These are phyloP conservation scores for Phaonia tiefii DNA, from an alignment of 2,888 invertebrate genomes.

Conservation along the genomic window DNA sequence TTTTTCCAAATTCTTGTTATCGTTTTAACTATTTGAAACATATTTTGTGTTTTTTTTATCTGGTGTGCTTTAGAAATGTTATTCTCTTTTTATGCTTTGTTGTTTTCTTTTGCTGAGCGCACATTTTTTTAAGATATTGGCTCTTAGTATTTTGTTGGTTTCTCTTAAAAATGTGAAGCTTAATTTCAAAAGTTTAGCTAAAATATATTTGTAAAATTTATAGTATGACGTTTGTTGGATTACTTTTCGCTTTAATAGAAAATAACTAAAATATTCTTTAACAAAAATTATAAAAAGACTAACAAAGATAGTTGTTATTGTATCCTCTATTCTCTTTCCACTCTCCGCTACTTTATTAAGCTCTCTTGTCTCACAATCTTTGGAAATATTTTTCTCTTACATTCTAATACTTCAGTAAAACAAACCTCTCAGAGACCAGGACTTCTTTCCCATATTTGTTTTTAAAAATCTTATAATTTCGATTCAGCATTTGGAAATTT, in stretches of 20 bases:
- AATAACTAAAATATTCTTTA: conserved; percentile 49
- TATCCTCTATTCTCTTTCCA: background rate
- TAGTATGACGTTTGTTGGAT: conserved; percentile 6
- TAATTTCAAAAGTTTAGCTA: conserved; percentile 55
- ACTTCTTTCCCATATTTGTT: conserved; percentile 53
- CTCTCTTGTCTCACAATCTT: conserved; percentile 54
- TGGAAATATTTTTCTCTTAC: conserved; percentile 47
- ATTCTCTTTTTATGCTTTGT: background rate
- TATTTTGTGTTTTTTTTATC: background rate
- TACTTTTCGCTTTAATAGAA: conserved; percentile 21
- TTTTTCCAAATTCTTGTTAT: no score
- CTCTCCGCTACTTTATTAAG: conserved; percentile 1
- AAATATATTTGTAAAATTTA: conserved; percentile 57
- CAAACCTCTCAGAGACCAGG: conserved; percentile 29
- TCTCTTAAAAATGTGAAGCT: conserved; percentile 31
- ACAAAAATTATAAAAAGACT: conserved; percentile 29
- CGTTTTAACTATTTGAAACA: background rate
- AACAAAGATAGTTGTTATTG: conserved; percentile 18
- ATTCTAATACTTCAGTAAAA: background rate
- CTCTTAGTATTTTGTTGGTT: background rate
- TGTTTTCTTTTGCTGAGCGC: background rate
- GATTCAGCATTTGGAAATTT: conserved; percentile 74
- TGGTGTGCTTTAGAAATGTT: background rate
- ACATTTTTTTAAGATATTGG: background rate
- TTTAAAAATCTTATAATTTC: conserved; percentile 75